These are phyloP conservation scores for Planococcus citri DNA, from an alignment of 1,140 invertebrate genomes.

Conservation along the genomic window DNA sequence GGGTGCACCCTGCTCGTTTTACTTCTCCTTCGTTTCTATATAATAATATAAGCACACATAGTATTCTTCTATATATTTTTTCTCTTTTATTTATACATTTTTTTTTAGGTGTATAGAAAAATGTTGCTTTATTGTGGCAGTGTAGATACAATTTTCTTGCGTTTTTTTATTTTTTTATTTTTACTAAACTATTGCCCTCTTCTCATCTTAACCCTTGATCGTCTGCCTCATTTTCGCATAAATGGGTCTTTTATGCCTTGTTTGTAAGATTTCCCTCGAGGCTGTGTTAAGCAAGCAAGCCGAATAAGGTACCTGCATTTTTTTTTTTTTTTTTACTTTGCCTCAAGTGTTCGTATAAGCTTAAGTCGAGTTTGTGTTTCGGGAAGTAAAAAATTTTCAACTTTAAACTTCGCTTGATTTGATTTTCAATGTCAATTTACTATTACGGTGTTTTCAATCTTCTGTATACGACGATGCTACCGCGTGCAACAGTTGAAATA, in stretches of 20 bases:
- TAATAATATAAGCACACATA: neutral
- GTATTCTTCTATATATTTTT: neutral
- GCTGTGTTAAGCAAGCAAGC: neutral
- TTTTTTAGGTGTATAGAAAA: too few species aligned
- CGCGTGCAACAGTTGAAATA: neutral
- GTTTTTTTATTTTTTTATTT: too few species aligned
- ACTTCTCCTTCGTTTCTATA: neutral
- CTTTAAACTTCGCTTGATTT: neutral
- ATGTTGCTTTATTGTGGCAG: conserved; percentile 13
- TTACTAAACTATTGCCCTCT: neutral
- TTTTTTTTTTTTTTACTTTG: too few species aligned
- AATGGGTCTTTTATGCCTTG: conserved; percentile 19
- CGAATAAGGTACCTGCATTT: neutral
- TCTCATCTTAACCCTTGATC: neutral
- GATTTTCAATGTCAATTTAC: conserved; percentile 3
- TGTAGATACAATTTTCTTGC: conserved; percentile 16
- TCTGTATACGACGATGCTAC: neutral
- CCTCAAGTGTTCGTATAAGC: too few species aligned
- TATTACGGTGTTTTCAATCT: neutral
- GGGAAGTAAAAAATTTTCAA: neutral
- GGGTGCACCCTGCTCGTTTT: neutral
- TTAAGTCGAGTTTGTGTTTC: too few species aligned
- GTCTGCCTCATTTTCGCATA: conserved; percentile 17
- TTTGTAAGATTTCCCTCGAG: conserved; percentile 19
- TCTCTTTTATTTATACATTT: too few species aligned